Evolutionary conservation across 2,888 invertebrate species (phyloP).

Genomic region (Papilio elwesi): DNA sequence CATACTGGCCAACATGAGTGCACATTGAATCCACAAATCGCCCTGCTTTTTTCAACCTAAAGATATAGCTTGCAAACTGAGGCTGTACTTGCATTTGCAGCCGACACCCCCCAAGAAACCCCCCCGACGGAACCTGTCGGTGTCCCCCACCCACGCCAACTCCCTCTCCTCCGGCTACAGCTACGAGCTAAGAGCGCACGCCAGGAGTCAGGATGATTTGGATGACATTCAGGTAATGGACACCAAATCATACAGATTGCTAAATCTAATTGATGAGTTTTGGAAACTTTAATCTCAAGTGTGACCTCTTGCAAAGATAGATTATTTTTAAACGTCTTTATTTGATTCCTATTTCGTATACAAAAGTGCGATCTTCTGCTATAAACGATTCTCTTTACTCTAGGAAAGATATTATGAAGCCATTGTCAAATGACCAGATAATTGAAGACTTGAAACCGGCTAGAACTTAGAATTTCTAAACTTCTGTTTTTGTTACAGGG

Average conservation of each 20-base stretch:
- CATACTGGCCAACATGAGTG: constrained; percentile 19
- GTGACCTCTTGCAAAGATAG: no score
- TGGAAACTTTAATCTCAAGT: no score
- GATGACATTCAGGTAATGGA: constrained; percentile 84
- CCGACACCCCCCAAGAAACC: constrained; percentile 95
- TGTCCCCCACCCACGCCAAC: constrained; percentile 92
- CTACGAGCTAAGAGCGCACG: constrained; percentile 86
- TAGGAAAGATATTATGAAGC: no score
- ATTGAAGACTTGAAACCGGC: constrained; percentile 1
- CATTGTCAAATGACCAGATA: background rate
- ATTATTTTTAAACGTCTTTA: no score
- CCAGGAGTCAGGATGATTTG: constrained; percentile 88
- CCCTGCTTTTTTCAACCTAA: background rate
- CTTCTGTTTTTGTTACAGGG: constrained; percentile 72
- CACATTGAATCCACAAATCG: background rate
- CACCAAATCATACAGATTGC: background rate
- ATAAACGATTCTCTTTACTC: no score
- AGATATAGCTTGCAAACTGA: constrained; percentile 35
- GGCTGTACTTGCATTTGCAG: constrained; percentile 68
- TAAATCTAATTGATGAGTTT: background rate
- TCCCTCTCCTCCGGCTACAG: constrained; percentile 80
- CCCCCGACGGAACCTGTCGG: constrained; percentile 92
- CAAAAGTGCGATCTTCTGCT: no score
- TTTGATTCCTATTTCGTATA: no score
- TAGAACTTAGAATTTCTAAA: background rate